Base-by-base conservation (phyloP, 1,140 invertebrate genomes). In the Trichogramma pretiosum region DNA sequence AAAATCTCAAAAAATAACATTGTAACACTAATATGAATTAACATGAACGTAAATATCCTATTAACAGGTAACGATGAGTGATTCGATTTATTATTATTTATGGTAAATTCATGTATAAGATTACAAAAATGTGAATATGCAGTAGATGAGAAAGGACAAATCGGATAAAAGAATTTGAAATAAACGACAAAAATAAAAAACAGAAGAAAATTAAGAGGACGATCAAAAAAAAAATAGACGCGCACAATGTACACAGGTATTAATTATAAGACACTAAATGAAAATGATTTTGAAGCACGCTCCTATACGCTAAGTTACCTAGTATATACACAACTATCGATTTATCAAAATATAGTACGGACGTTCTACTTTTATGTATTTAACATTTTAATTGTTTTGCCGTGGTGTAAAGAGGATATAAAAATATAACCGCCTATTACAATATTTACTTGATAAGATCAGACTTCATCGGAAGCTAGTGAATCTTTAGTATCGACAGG, bases 211-310 rank as follows among this genome's bases (percentile, higher is more conserved):
- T 46, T 34, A 46, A 46, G 45, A 47, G 46, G 60, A 67, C 70
- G 64, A 67, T 69, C 61, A 71, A 71, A 71, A 72, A 72, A 72
- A 70, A 72, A 67, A n/a, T n/a, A n/a, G n/a, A n/a, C n/a, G n/a
- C n/a, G n/a, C n/a, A n/a, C n/a, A n/a, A n/a, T n/a, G n/a, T n/a
- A n/a, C n/a, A n/a, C n/a, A n/a, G n/a, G n/a, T n/a, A n/a, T n/a
- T n/a, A n/a, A n/a, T n/a, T n/a, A n/a, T n/a, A 66, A 68, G 59
- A 59, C 50, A 50, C 61, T 64, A n/a, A n/a, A n/a, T n/a, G n/a
- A n/a, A n/a, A n/a, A n/a, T 60, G 60, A 62, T 62, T 69, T 60
- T 61, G 59, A 60, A 63, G 59, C 58, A 68, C 62, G 53, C 57
- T 60, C 61, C 54, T 56, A 61, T 59, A n/a, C n/a, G 59, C 60